Base-by-base conservation (phyloP, 2,888 invertebrate genomes). In the Allygus modestus region DNA sequence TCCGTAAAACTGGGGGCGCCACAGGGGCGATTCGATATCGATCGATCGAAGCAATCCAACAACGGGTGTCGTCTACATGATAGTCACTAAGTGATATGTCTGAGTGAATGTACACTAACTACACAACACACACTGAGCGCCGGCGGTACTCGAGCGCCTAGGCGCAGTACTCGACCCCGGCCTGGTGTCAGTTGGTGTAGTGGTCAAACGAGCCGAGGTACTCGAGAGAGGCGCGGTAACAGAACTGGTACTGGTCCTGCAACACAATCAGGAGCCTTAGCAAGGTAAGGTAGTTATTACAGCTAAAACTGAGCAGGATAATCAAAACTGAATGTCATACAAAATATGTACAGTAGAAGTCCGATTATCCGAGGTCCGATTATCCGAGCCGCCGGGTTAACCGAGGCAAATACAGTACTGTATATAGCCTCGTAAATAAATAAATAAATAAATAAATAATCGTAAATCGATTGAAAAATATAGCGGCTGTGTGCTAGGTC, bases 211-310 rank as follows among this genome's bases (percentile, higher is more conserved):
- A 98, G 88, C 98, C 98, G 90, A 99, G 94, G 92, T 99, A 99
- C 91, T 99, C 99, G 91, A 99, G 93, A 88, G 99, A 98, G 86
- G 99, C 99, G 89, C 98, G 96, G 92, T 99, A 99, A 92, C 99
- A 99, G 93, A 99, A 99, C 91, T 99, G 98, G 92, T 99, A 99
- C 92, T 99, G 99, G 92, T 99, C 99, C 97, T 97, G 91, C 41
- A 91, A 90, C 88, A 88, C 82, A 83, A 31, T 17, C 37, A 51
- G 51, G 9, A 4, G 15, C n/a, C n/a, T n/a, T n/a, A n/a, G n/a
- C n/a, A n/a, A n/a, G n/a, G n/a, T n/a, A n/a, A n/a, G n/a, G n/a
- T n/a, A n/a, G 86, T 71, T 75, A 81, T 23, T 43, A 86, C n/a
- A n/a, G n/a, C n/a, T n/a, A n/a, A n/a, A n/a, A n/a, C n/a, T n/a